These are phyloP conservation scores for Aepyceros melampus DNA, from an alignment of 2,113 vertebrate species.

Conservation along the genomic window DNA sequence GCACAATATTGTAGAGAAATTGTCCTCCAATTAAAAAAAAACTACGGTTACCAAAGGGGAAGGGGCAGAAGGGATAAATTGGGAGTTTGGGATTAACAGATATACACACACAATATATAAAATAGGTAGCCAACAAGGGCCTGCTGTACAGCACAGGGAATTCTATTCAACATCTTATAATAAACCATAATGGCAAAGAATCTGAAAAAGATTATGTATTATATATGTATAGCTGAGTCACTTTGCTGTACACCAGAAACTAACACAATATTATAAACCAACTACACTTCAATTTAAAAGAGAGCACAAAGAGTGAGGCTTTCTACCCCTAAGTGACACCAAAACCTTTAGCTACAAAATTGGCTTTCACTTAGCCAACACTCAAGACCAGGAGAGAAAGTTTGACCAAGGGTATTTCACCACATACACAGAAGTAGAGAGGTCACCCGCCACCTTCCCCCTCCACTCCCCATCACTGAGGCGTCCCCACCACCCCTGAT, in stretches of 20 bases:
- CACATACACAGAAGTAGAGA: accelerated
- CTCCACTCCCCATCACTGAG: not conserved
- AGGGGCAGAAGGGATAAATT: not conserved
- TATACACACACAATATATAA: not conserved
- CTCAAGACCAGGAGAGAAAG: not conserved
- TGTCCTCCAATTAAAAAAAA: not conserved
- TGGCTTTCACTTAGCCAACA: accelerated
- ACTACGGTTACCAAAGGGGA: not conserved
- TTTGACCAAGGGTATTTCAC: not conserved
- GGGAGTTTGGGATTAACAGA: not conserved
- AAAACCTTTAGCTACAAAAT: not conserved
- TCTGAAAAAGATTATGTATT: not conserved
- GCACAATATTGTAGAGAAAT: not conserved
- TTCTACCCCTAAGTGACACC: too few species aligned
- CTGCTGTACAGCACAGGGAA: not conserved
- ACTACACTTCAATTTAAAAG: not conserved
- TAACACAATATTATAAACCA: not conserved
- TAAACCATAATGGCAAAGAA: not conserved
- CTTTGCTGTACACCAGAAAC: not conserved
- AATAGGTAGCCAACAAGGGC: not conserved
- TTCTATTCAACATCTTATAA: not conserved
- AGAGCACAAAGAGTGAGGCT: not conserved
- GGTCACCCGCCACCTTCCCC: accelerated
- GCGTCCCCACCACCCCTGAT: accelerated
- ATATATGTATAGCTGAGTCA: not conserved